Base-by-base conservation (phyloP, 2,888 invertebrate genomes). In the Galeruca laticollis region DNA sequence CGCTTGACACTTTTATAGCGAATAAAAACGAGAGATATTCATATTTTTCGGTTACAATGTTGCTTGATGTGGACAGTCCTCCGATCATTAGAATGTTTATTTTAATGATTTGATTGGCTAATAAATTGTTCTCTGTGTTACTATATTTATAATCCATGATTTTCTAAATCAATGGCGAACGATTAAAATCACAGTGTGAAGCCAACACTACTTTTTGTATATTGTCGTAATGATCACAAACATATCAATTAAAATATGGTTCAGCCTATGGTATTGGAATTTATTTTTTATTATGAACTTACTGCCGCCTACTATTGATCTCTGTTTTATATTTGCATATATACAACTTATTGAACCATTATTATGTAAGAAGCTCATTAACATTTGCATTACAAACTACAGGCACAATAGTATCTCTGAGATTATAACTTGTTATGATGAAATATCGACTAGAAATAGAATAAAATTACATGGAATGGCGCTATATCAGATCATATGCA, bases 251-350 rank as follows among this genome's bases (percentile, higher is more conserved):
- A n/a, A 40, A n/a, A 40, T 6, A 5, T 40, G 40, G 5, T 40
- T 40, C 4, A 40, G 2, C n/a, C n/a, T 40, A 40, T 6, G 40
- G 6, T 40, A n/a, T n/a, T n/a, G 40, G 40, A 40, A 40, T 40
- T 11, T 13, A 40, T n/a, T n/a, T 40, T 40, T 37, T 40, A n/a
- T 40, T n/a, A n/a, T 40, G 5, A n/a, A 40, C n/a, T n/a, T 6
- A 40, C n/a, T 40, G n/a, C 13, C 62, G 65, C 65, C 65, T 57
- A 65, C 65, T 35, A 65, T 59, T 65, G 65, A 65, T 65, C 65
- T 59, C 33, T 47, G 57, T 59, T 54, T 64, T 57, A 15, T 21
- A 37, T 47, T 65, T 54, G 33, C 54, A 26, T 31, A 31, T 26
- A 54, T 31, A 40, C 40, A 26, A 33, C 35, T n/a, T 33, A 15